Conservation (phyloP, 2,113 vertebrate species). For the Pseudopodoces humilis region DNA sequence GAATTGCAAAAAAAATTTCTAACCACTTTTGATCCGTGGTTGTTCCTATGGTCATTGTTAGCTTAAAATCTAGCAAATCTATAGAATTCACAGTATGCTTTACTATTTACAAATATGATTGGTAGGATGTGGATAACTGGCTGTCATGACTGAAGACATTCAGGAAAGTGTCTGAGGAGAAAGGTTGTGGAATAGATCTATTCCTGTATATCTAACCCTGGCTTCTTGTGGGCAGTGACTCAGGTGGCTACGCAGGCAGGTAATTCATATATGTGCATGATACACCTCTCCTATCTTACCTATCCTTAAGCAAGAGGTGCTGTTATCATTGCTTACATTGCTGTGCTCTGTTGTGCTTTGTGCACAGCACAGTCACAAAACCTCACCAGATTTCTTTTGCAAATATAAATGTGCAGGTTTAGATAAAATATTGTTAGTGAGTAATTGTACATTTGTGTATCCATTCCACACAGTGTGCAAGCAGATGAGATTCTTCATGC, state of each 20-base stretch:
- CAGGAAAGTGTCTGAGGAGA: background rate
- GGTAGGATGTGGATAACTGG: background rate
- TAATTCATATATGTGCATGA: background rate
- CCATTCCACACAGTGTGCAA: background rate
- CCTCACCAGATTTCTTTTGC: background rate
- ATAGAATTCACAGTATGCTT: background rate
- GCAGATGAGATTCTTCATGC: background rate
- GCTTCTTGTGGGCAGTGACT: background rate
- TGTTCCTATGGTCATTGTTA: background rate
- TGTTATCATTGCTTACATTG: background rate
- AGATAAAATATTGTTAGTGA: background rate
- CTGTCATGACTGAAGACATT: background rate
- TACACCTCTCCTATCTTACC: background rate
- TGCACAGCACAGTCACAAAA: background rate
- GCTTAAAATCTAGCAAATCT: background rate
- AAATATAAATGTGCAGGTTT: background rate
- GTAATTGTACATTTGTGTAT: background rate
- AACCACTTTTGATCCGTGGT: background rate
- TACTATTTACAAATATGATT: background rate
- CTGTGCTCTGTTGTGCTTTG: background rate
- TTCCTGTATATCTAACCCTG: too few species aligned
- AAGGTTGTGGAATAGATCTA: background rate
- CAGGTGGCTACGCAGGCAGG: background rate
- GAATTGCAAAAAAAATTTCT: background rate
- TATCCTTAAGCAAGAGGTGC: background rate